phyloP scores from a whole-genome alignment of 2,113 vertebrate species.

The Pica pica region DNA sequence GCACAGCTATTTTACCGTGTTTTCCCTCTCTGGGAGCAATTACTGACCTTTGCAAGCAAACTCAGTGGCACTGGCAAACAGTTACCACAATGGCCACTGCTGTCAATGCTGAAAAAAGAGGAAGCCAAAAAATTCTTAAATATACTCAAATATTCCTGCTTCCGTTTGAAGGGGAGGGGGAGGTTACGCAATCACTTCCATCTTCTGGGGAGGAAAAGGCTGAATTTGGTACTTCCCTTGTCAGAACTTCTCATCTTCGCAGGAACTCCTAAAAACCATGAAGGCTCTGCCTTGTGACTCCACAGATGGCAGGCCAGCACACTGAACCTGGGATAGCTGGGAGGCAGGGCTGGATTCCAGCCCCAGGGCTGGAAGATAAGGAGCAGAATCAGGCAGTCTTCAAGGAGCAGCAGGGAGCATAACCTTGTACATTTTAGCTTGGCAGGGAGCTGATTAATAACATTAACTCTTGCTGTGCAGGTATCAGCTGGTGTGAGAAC shows the following conservation, averaged over 20 bases:
- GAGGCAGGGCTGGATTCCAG: not conserved
- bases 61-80: not conserved
- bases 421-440: not conserved
- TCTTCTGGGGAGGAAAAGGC: conserved; percentile 2
- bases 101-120: not conserved
- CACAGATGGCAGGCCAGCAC: not conserved
- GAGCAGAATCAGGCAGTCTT: not conserved
- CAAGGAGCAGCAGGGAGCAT: not conserved
- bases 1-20: not conserved
- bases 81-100: not conserved
- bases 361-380: not conserved
- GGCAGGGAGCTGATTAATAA: not conserved
- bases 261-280: not conserved
- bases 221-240: conserved; percentile 30
- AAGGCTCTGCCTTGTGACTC: not conserved
- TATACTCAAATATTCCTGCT: not conserved
- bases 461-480: not conserved
- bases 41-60: not conserved
- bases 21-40: not conserved
- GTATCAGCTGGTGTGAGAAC: not conserved
- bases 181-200: not conserved
- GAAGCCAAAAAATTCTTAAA: not conserved
- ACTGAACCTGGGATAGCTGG: not conserved
- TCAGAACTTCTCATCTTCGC: conserved; percentile 10
- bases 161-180: not conserved